phyloP scores from a whole-genome alignment of 2,888 invertebrate genomes.

The Dasysyrphus tricinctus region DNA sequence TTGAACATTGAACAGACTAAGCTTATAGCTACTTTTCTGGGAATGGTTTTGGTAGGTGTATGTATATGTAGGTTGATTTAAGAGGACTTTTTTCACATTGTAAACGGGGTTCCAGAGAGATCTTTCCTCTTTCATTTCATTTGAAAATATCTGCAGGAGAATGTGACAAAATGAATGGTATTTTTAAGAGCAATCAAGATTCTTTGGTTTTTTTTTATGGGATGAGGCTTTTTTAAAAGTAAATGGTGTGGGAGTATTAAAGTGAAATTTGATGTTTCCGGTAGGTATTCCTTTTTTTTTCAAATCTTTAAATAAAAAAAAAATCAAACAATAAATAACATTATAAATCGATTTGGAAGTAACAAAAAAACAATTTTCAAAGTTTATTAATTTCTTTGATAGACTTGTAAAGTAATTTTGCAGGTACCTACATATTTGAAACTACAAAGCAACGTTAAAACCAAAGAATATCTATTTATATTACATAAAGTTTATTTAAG shows the following conservation, averaged over 20 bases:
- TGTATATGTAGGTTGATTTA: slow-evolving; percentile 10
- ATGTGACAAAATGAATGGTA: slow-evolving; percentile 50
- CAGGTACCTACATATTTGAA: no score
- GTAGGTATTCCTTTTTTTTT: background rate
- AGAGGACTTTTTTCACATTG: slow-evolving; percentile 33
- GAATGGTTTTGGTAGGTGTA: background rate
- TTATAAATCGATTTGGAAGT: no score
- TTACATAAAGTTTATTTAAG: no score
- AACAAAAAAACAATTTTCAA: no score
- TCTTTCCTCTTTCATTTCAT: slow-evolving; percentile 36
- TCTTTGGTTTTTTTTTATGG: slow-evolving; percentile 48
- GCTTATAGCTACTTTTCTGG: slow-evolving; percentile 20
- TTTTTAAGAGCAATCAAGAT: slow-evolving; percentile 46
- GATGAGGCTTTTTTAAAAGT: background rate
- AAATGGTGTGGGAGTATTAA: slow-evolving; percentile 17
- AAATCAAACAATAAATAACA: background rate
- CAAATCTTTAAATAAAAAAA: background rate
- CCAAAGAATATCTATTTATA: no score
- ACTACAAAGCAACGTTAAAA: no score
- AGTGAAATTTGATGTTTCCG: slow-evolving; percentile 30
- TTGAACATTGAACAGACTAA: background rate
- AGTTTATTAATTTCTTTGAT: no score
- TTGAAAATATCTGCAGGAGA: slow-evolving; percentile 43
- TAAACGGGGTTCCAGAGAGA: slow-evolving; percentile 35
- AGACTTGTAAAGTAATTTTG: no score